Evolutionary conservation across 2,113 vertebrate species (phyloP).

Genomic region (Nipponia nippon): DNA sequence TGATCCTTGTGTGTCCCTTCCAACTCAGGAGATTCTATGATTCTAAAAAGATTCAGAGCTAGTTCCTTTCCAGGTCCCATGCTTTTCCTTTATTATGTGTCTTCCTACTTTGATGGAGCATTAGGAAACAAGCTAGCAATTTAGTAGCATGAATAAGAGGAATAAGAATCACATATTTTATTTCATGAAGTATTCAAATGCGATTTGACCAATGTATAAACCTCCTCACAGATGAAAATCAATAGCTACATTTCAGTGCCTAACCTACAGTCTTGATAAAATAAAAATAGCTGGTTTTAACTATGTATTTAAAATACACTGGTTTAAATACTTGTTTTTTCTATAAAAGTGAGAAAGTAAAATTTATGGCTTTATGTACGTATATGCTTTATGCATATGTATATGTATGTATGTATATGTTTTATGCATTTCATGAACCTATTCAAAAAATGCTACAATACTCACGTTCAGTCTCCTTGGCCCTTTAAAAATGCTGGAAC

Average conservation of each 20-base stretch:
- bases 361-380: not conserved
- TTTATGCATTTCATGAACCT: not conserved
- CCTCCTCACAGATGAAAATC: not conserved
- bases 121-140: constrained; percentile 28
- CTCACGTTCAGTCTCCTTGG: not conserved
- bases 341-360: not conserved
- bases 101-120: not conserved
- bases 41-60: not conserved
- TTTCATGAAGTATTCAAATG: constrained; percentile 17
- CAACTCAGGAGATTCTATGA: too few relatives aligned
- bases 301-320: not conserved
- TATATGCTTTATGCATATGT: too few relatives aligned
- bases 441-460: not conserved
- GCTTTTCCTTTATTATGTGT: not conserved
- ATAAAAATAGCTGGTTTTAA: not conserved
- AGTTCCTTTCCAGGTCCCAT: not conserved
- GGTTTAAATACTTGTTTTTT: not conserved
- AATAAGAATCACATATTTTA: constrained; percentile 8
- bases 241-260: not conserved
- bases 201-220: not conserved
- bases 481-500: not conserved
- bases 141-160: constrained; percentile 44
- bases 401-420: too few relatives aligned
- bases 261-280: not conserved
- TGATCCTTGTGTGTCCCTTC: too few relatives aligned